Base-by-base conservation (phyloP, 2,888 invertebrate genomes). In the Drosophila flavopinicola region DNA sequence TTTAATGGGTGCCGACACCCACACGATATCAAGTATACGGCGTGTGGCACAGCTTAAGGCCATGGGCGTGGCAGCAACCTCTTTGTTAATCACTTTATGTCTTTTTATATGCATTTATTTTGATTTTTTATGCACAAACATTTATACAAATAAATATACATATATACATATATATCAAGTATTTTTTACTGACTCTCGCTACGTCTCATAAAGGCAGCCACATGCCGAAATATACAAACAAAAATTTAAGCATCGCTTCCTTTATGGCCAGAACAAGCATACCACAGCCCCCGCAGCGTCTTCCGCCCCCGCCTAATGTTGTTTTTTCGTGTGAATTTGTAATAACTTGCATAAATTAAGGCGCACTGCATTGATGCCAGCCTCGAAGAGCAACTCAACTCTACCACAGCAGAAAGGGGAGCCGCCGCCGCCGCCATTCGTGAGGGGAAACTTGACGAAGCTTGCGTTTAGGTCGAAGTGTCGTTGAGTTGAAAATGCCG, bases 291-390 rank as follows among this genome's bases (percentile, higher is more conserved):
- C 35, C 27, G 20, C 42, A 20, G 15, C 30, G 1, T 35, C 24
- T 32, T 15, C 48, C 29, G 25, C 15, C 24, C 11, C 6, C 45
- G 23, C 54, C 49, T 80, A 86, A 85, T 83, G 82, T 78, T 83
- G 67, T 75, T 86, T 85, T 82, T 82, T 82, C 87, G 78, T 83
- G 87, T 86, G 78, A 85, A 86, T 86, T 82, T 73, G 76, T 86
- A 83, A 83, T 83, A 83, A 85, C 82, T 75, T 80, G 87, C 78
- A 83, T 83, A 83, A 80, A 83, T 83, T 83, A 85, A 83, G 78
- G 67, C 74, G 73, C 58, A 32, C 37, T 66, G 69, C 69, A 66
- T 48, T 25, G 64, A 49, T 54, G 29, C 35, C 58, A 51, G 27
- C 20, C 38, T 29, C 53, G 15, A 23, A n/a, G 45, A 7, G 2